phyloP scores from a whole-genome alignment of 1,140 invertebrate species.

The Venturia canescens region DNA sequence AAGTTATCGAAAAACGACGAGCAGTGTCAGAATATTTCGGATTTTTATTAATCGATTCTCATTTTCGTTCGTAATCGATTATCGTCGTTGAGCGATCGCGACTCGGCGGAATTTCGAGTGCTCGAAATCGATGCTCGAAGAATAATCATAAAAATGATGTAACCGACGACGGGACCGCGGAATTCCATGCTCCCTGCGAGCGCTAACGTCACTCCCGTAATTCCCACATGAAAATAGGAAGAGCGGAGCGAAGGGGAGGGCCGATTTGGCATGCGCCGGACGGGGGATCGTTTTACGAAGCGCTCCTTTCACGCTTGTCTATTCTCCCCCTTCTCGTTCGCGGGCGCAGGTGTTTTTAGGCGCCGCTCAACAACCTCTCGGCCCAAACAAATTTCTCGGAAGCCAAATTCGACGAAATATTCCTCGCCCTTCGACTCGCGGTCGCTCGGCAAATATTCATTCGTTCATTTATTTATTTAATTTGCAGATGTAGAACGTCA shows the following conservation, averaged over 20 bases:
- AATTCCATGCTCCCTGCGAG: background rate
- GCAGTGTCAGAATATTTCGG: no score
- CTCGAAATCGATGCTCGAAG: background rate
- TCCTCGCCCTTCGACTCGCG: no score
- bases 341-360: background rate
- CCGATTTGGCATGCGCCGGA: slow-evolving; percentile 36
- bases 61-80: no score
- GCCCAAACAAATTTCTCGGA: no score
- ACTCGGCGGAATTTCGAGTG: background rate
- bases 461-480: slow-evolving; percentile 22
- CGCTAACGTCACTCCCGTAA: slow-evolving; percentile 2
- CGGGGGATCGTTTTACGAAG: slow-evolving; percentile 36
- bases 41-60: no score
- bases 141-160: background rate
- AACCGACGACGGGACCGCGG: background rate
- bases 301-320: background rate
- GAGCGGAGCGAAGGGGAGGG: slow-evolving; percentile 18
- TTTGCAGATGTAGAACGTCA: slow-evolving; percentile 74
- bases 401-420: no score
- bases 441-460: background rate
- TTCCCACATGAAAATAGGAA: background rate
- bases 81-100: no score
- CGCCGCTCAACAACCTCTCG: background rate
- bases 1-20: no score
- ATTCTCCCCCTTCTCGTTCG: no score